These are phyloP conservation scores for Palaemon carinicauda DNA, from an alignment of 1,140 invertebrate genomes.

Conservation along the genomic window DNA sequence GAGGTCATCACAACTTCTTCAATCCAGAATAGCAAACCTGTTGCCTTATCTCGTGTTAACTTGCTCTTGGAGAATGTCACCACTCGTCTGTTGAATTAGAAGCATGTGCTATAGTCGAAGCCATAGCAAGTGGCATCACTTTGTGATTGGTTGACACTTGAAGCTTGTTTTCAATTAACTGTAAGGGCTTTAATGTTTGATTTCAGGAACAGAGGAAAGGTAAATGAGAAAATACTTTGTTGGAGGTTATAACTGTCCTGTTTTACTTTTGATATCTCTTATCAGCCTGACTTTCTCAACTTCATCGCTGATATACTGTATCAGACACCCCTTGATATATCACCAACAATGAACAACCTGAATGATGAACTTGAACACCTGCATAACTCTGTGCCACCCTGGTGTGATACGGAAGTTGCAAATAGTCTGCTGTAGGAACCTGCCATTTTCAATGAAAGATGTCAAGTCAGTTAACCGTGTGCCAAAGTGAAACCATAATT, in stretches of 20 bases:
- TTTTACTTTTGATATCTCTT: background rate
- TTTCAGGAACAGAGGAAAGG: slow-evolving; percentile 24
- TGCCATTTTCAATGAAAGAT: slow-evolving; percentile 58
- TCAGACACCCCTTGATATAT: background rate
- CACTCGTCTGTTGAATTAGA: slow-evolving; percentile 9
- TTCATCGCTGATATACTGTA: too few relatives aligned
- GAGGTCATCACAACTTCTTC: background rate
- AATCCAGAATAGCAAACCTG: slow-evolving; percentile 1
- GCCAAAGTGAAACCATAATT: slow-evolving; percentile 57
- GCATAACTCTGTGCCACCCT: slow-evolving; percentile 59
- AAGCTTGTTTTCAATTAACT: slow-evolving; percentile 6
- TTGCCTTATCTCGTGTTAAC: slow-evolving; percentile 20
- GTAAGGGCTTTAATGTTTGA: slow-evolving; percentile 16
- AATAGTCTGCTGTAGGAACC: slow-evolving; percentile 55
- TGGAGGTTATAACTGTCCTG: background rate
- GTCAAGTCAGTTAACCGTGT: slow-evolving; percentile 26
- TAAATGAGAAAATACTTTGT: slow-evolving; percentile 5
- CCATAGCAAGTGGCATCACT: background rate
- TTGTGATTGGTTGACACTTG: slow-evolving; percentile 20
- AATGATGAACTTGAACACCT: background rate
- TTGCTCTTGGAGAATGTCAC: background rate
- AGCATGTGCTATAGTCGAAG: background rate
- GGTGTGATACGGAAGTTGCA: slow-evolving; percentile 58
- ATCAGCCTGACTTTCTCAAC: background rate
- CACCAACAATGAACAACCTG: background rate